These are phyloP conservation scores for Bombus waltoni DNA, from an alignment of 1,140 invertebrate genomes.

Conservation along the genomic window DNA sequence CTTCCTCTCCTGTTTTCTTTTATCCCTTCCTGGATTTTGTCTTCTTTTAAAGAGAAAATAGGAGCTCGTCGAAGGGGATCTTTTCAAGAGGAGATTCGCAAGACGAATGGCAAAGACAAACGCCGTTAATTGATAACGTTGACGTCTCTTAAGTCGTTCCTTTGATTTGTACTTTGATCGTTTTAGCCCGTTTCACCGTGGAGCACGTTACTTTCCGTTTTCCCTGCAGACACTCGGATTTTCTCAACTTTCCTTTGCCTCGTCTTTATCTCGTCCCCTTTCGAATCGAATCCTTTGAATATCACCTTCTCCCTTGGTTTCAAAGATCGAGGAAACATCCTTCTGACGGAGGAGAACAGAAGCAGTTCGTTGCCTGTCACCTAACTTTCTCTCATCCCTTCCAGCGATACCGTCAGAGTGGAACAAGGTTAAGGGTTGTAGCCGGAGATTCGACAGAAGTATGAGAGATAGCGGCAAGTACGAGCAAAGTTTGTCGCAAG, in stretches of 20 bases:
- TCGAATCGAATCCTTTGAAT: constrained; percentile 5
- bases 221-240: background rate
- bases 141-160: background rate
- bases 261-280: background rate
- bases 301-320: too few relatives aligned
- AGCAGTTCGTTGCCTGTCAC: constrained; percentile 1
- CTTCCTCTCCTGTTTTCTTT: background rate
- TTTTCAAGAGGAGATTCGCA: background rate
- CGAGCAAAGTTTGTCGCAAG: constrained; percentile 66
- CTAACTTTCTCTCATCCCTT: background rate
- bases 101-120: constrained; percentile 2
- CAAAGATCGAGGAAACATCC: background rate
- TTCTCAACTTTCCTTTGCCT: background rate
- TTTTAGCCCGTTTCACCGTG: background rate
- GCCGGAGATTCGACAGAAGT: constrained; percentile 60
- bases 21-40: background rate
- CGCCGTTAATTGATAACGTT: constrained; percentile 32
- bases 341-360: background rate
- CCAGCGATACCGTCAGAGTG: background rate
- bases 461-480: constrained; percentile 64
- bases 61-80: constrained; percentile 10
- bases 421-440: constrained; percentile 62
- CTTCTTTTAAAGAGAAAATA: background rate
- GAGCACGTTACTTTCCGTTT: background rate
- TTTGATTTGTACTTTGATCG: constrained; percentile 10